Conservation (phyloP, 1,140 invertebrate genomes). For the Drosophila willistoni region DNA sequence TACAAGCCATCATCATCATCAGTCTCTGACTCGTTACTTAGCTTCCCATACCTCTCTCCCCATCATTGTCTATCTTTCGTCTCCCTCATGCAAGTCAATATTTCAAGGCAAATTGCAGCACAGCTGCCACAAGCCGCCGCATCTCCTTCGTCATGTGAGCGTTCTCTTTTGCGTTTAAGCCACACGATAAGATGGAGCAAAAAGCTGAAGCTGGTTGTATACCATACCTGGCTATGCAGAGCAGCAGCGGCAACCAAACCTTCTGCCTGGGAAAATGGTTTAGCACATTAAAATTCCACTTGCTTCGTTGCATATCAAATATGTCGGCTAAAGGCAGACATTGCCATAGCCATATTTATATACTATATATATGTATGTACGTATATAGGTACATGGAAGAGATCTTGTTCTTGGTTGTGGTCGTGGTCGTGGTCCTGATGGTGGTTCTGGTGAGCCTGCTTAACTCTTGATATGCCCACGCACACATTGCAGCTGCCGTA, state of each 20-base stretch:
- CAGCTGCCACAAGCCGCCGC: slow-evolving; percentile 37
- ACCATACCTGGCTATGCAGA: slow-evolving; percentile 28
- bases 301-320: slow-evolving; percentile 79
- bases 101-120: slow-evolving; percentile 55
- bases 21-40: slow-evolving; percentile 19
- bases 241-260: slow-evolving; percentile 21
- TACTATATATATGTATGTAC: neutral
- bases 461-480: slow-evolving; percentile 54
- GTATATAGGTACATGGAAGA: neutral
- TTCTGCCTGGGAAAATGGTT: slow-evolving; percentile 64
- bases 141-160: slow-evolving; percentile 25
- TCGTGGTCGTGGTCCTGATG: neutral
- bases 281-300: slow-evolving; percentile 81
- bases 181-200: slow-evolving; percentile 13
- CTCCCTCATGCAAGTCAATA: slow-evolving; percentile 39
- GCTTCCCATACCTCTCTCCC: slow-evolving; percentile 12
- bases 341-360: neutral
- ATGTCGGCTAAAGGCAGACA: slow-evolving; percentile 56
- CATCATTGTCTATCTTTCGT: neutral
- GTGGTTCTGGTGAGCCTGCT: slow-evolving; percentile 38
- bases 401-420: neutral
- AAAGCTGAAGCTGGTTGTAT: neutral
- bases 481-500: slow-evolving; percentile 40
- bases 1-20: slow-evolving; percentile 39
- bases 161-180: slow-evolving; percentile 41